These are phyloP conservation scores for Danionella cerebrum DNA, from an alignment of 2,113 vertebrate species.

Conservation along the genomic window DNA sequence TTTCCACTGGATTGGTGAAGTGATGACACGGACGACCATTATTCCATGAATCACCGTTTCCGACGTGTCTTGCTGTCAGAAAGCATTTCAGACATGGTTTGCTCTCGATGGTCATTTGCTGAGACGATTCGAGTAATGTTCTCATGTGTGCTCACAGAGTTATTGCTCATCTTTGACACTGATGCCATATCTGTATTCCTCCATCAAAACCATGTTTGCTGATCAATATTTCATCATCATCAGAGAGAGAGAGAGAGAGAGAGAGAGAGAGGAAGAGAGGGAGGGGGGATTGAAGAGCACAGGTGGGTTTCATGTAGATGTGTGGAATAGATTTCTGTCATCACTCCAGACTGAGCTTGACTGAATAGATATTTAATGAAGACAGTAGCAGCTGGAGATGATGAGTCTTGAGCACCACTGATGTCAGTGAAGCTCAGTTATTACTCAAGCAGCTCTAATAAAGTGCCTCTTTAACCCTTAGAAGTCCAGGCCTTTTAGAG, in stretches of 20 bases:
- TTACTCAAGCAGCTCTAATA: not conserved
- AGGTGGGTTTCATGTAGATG: not conserved
- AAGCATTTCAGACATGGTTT: not conserved
- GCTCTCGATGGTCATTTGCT: not conserved
- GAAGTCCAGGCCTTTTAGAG: too few relatives aligned
- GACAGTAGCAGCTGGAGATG: not conserved
- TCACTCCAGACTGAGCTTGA: not conserved
- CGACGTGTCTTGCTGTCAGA: not conserved
- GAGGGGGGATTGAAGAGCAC: not conserved
- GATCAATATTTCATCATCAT: constrained; percentile 22
- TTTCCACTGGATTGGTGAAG: too few relatives aligned
- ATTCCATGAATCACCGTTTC: not conserved
- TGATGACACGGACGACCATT: too few relatives aligned
- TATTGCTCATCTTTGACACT: constrained; percentile 1
- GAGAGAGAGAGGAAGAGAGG: not conserved
- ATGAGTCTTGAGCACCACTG: not conserved
- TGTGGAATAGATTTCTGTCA: not conserved
- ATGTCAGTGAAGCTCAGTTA: not conserved
- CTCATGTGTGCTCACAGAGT: not conserved
- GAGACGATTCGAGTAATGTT: not conserved
- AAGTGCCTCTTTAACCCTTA: too few relatives aligned
- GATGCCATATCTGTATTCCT: constrained; percentile 4
- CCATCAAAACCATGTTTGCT: not conserved
- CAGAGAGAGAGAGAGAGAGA: not conserved
- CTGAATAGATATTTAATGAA: not conserved